Conservation (phyloP, 2,888 invertebrate genomes). For the Leptopterna dolabrata region DNA sequence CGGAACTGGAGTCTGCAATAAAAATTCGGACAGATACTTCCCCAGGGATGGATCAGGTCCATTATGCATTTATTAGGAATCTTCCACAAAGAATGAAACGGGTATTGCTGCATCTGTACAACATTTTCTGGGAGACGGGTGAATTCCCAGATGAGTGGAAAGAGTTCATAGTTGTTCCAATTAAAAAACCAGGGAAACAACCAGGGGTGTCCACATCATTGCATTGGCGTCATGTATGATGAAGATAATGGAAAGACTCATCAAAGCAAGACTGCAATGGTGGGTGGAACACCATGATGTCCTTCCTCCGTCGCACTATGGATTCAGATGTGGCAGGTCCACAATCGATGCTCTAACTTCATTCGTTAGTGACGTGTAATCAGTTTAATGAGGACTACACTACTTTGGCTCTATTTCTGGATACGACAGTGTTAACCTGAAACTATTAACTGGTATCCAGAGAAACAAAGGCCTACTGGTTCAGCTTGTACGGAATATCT, state of each 20-base stretch:
- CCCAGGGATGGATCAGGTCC: constrained; percentile 50
- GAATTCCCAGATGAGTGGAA: constrained; percentile 40
- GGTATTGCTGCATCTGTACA: background rate
- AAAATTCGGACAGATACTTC: background rate
- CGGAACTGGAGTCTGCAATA: constrained; percentile 22
- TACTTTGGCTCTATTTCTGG: constrained; percentile 48
- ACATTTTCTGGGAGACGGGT: background rate
- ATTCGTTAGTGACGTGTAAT: constrained; percentile 16
- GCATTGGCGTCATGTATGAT: constrained; percentile 46
- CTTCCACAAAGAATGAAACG: constrained; percentile 14
- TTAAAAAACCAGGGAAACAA: constrained; percentile 47
- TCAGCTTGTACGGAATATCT: background rate
- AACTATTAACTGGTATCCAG: constrained; percentile 22
- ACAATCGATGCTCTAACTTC: constrained; percentile 41
- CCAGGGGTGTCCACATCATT: constrained; percentile 48
- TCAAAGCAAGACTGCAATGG: constrained; percentile 37
- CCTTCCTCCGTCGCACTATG: constrained; percentile 47
- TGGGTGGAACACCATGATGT: constrained; percentile 53
- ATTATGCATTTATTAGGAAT: constrained; percentile 47
- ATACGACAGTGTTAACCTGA: constrained; percentile 49
- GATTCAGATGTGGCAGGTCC: constrained; percentile 45
- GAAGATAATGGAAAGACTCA: constrained; percentile 54
- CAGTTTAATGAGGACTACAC: constrained; percentile 30
- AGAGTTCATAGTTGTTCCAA: constrained; percentile 29
- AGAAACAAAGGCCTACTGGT: background rate